Evolutionary conservation across 1,140 invertebrate species (phyloP).

Genomic region (Oscheius sp.): DNA sequence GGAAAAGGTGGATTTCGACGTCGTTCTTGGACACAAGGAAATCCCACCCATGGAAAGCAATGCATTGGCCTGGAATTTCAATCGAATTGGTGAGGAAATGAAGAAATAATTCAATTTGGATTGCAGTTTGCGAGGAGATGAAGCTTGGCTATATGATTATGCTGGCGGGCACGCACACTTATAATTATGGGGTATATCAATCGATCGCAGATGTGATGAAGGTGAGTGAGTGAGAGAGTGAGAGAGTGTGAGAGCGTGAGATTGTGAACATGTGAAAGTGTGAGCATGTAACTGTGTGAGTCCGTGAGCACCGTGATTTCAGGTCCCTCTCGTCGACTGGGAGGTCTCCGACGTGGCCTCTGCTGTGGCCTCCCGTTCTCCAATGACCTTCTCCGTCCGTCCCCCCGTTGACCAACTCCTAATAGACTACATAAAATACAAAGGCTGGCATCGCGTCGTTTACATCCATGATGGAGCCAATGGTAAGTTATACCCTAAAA

Average conservation of each 20-base stretch:
- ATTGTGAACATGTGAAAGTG: no score
- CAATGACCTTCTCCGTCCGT: slow-evolving; percentile 34
- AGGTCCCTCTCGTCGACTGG: slow-evolving; percentile 34
- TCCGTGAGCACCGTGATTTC: no score
- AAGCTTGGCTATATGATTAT: slow-evolving; percentile 26
- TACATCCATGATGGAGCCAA: slow-evolving; percentile 37
- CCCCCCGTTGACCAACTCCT: slow-evolving; percentile 26
- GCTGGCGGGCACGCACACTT: slow-evolving; percentile 20
- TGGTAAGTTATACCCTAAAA: slow-evolving; percentile 11
- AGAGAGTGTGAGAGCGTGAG: no score
- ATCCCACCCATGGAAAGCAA: slow-evolving; percentile 20
- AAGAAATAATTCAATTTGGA: background rate
- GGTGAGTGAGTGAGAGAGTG: background rate
- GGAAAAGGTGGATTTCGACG: slow-evolving; percentile 17
- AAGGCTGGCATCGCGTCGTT: slow-evolving; percentile 28
- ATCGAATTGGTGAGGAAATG: slow-evolving; percentile 12
- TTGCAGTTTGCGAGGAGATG: slow-evolving; percentile 33
- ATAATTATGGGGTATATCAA: slow-evolving; percentile 22
- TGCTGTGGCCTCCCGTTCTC: background rate
- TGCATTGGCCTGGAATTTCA: slow-evolving; percentile 31
- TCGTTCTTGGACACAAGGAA: slow-evolving; percentile 18
- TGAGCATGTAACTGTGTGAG: no score
- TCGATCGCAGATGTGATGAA: slow-evolving; percentile 28
- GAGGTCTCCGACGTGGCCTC: slow-evolving; percentile 6
- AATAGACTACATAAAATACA: slow-evolving; percentile 36